These are phyloP conservation scores for Neomorphus geoffroyi DNA, from an alignment of 2,797 vertebrate genomes.

Conservation along the genomic window DNA sequence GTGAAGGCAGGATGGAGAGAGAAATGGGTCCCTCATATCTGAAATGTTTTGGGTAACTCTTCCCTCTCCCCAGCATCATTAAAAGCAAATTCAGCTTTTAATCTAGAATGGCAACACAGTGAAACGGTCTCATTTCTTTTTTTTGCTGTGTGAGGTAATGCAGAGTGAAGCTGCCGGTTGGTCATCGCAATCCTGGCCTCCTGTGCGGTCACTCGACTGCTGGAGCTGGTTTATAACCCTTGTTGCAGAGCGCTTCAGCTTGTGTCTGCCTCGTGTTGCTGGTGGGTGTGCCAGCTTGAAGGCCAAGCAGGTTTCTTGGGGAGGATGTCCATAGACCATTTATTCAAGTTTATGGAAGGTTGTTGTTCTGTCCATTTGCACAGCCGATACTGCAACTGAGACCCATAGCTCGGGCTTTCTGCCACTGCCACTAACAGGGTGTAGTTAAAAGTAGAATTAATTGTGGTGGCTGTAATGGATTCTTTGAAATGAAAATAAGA, in stretches of 20 bases:
- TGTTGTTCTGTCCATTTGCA: not conserved
- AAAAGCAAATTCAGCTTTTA: not conserved
- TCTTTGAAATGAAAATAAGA: slow-evolving; percentile 17
- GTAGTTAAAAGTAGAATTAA: not conserved
- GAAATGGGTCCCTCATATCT: not conserved
- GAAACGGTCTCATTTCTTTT: not conserved
- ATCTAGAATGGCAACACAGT: not conserved
- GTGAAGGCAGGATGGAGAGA: not conserved
- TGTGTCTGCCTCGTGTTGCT: not conserved
- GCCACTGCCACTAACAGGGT: accelerated
- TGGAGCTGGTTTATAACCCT: not conserved
- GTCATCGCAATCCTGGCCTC: not conserved
- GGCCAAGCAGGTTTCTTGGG: not conserved
- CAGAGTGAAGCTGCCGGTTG: not conserved
- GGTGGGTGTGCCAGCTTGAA: not conserved
- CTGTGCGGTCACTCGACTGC: not conserved
- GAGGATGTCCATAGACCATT: accelerated
- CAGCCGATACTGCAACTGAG: not conserved
- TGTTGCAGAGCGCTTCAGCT: not conserved
- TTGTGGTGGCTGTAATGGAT: accelerated
- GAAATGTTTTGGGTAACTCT: not conserved
- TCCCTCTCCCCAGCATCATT: not conserved
- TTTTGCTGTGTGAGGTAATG: not conserved
- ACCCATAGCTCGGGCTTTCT: not conserved
- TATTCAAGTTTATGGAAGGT: not conserved